Conservation (phyloP, 2,888 invertebrate genomes). For the Melanchra persicariae region DNA sequence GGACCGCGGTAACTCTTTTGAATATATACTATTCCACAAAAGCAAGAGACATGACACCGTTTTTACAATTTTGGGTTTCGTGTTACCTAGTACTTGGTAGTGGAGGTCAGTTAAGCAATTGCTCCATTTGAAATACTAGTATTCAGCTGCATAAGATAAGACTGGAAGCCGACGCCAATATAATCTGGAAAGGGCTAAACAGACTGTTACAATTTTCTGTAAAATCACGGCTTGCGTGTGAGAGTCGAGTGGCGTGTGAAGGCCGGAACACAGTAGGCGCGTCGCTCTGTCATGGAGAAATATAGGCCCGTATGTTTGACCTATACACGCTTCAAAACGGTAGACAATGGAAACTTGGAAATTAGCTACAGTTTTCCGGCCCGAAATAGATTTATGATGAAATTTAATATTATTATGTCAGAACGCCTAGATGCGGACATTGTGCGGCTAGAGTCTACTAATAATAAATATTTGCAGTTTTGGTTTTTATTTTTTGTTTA, state of each 20-base stretch:
- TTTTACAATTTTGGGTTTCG: too few species aligned
- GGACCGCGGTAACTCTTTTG: too few species aligned
- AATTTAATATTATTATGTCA: neutral
- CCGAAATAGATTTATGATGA: neutral
- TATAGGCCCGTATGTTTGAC: neutral
- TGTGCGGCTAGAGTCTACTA: neutral
- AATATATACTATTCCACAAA: too few species aligned
- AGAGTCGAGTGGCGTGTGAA: neutral
- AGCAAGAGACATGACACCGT: too few species aligned
- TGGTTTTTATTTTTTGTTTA: too few species aligned
- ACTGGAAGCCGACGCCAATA: too few species aligned
- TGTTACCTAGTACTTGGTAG: too few species aligned
- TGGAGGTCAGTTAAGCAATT: too few species aligned
- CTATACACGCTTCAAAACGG: neutral
- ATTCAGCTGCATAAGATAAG: too few species aligned
- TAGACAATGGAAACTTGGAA: too few species aligned
- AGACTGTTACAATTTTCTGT: neutral
- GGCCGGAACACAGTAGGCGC: neutral
- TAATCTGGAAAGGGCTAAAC: too few species aligned
- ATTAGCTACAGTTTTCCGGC: neutral
- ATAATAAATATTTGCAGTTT: too few species aligned
- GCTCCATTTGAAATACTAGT: neutral
- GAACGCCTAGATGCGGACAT: neutral
- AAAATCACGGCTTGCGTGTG: conserved; percentile 13
- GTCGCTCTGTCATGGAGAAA: neutral